Conservation (phyloP, 2,113 vertebrate genomes). For the Peromyscus polionotus region DNA sequence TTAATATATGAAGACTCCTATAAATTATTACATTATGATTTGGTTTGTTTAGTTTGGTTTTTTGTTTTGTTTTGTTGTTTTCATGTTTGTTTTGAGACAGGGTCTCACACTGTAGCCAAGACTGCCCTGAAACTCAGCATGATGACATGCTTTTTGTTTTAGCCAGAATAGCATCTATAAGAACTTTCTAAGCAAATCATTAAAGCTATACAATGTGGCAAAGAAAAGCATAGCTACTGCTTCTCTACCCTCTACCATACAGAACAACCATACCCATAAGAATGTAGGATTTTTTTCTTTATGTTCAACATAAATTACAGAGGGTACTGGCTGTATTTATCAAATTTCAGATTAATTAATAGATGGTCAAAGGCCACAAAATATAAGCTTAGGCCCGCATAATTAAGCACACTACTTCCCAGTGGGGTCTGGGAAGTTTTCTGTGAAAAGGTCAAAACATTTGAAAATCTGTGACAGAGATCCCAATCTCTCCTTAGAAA, state of each 20-base stretch:
- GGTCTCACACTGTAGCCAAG: neutral
- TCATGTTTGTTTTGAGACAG: neutral
- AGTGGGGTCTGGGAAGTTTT: neutral
- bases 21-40: neutral
- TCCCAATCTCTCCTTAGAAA: neutral
- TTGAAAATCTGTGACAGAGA: neutral
- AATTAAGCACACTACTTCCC: neutral
- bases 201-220: neutral
- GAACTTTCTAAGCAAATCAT: constrained; percentile 13
- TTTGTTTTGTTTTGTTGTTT: neutral
- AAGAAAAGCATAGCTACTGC: neutral
- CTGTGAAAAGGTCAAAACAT: neutral
- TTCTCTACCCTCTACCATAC: neutral
- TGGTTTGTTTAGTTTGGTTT: neutral
- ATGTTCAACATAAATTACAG: neutral
- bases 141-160: neutral
- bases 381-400: neutral
- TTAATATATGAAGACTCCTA: neutral
- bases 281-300: neutral
- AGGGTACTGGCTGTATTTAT: neutral
- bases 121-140: neutral
- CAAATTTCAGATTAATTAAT: neutral
- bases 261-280: neutral
- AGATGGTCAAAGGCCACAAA: neutral
- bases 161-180: constrained; percentile 1